Conservation (phyloP, 2,113 vertebrate species). For the Orthochromis malagaraziensis region DNA sequence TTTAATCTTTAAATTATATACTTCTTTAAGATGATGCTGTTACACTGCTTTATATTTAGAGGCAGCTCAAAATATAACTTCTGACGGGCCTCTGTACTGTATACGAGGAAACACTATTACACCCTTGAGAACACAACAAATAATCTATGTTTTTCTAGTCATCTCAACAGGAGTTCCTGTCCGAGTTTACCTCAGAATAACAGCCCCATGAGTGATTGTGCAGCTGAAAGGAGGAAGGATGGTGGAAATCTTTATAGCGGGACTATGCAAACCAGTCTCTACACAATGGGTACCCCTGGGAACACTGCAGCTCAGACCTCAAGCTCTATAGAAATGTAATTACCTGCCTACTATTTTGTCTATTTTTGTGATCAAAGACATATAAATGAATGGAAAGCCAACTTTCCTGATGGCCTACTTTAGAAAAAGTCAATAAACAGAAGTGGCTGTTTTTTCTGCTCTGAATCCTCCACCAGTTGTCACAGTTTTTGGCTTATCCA, state of each 20-base stretch:
- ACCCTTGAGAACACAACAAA: constrained; percentile 22
- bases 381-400: not conserved
- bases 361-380: not conserved
- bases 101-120: not conserved
- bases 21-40: not conserved
- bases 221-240: constrained; percentile 41
- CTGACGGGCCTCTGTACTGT: not conserved
- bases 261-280: constrained; percentile 5
- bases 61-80: not conserved
- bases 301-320: not conserved
- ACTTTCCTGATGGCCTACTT: not conserved
- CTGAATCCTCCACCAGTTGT: not conserved
- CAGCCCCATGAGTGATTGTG: constrained; percentile 1
- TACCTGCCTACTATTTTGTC: not conserved
- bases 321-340: not conserved
- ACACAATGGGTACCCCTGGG: constrained; percentile 34
- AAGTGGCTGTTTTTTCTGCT: not conserved
- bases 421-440: not conserved
- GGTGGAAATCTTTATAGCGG: constrained; percentile 52
- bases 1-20: not conserved
- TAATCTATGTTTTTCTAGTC: constrained; percentile 11
- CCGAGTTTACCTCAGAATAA: not conserved
- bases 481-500: not conserved
- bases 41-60: not conserved
- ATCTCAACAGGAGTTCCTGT: constrained; percentile 43